Base-by-base conservation (phyloP, 2,888 invertebrate species). In the Chloroclysta siterata region DNA sequence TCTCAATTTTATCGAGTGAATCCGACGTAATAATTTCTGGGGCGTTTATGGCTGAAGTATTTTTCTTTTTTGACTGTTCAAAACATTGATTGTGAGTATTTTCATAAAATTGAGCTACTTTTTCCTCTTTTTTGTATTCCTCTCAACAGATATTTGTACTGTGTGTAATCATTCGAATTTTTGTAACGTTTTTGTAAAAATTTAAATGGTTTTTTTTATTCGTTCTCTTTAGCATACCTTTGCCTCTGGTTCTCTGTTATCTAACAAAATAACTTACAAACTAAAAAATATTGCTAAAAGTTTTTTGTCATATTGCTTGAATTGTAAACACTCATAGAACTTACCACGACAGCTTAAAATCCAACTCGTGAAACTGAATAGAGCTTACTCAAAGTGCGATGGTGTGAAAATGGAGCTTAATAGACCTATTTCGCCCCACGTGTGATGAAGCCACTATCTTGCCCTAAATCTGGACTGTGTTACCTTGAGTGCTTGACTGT, bases 381-480 rank as follows among this genome's bases (percentile, higher is more conserved):
- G 79, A 76, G 82, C 79, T 79, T 80, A 85, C 81, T 88, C 84
- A 89, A 86, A 87, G 81, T 81, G 80, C 72, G 78, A 75, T 73
- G 88, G 88, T 86, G 89, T 86, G 86, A 90, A 91, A 89, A 89
- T 87, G 83, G 81, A 80, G 79, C 76, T 80, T 84, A 85, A 85
- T 83, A 83, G 81, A 81, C 56, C 74, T 77, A 80, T 78, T 36
- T 76, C 75, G 73, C 77, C 73, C 51, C 74, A 79, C 81, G 85
- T 87, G 84, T 85, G 89, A 90, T 89, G 90, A 89, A 83, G 79
- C 75, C 72, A 79, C 76, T 90, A 90, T 90, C 90, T 78, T 74
- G 87, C 69, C 85, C 90, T 88, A 90, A 83, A 90, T 90, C 90
- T 90, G 73, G 78, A 73, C 78, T 77, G 73, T 75, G 72, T 15